Evolutionary conservation across 2,888 invertebrate species (phyloP).

Genomic region (Torymus texanus): DNA sequence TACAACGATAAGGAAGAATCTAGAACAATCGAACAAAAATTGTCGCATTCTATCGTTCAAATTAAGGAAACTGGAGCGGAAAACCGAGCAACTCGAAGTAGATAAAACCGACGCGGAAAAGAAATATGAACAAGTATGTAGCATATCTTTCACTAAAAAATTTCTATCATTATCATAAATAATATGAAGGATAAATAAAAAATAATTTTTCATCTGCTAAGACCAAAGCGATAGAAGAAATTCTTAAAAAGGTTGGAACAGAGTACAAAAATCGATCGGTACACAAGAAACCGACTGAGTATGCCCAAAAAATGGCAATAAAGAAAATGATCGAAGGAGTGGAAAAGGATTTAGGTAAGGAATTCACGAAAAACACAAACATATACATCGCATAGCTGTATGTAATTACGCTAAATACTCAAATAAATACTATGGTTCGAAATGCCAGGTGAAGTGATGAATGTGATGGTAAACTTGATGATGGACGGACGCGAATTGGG

Average conservation of each 20-base stretch:
- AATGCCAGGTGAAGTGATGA: conserved; percentile 67
- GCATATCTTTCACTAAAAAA: too few relatives aligned
- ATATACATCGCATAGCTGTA: background rate
- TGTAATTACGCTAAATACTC: background rate
- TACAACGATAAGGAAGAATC: conserved; percentile 92
- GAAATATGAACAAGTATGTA: conserved; percentile 79
- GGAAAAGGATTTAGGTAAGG: conserved; percentile 88
- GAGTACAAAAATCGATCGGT: conserved; percentile 81
- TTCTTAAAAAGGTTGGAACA: conserved; percentile 81
- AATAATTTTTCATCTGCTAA: conserved; percentile 31
- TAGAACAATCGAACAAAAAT: conserved; percentile 98
- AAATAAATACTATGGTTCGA: background rate
- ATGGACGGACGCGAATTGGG: conserved; percentile 66
- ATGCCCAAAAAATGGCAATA: conserved; percentile 83
- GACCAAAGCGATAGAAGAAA: conserved; percentile 79
- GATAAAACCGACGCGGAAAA: conserved; percentile 87
- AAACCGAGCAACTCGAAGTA: conserved; percentile 88
- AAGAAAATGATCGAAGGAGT: conserved; percentile 91
- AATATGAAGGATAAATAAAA: too few relatives aligned
- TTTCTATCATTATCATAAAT: too few relatives aligned
- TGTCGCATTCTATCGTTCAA: conserved; percentile 99
- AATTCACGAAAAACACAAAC: background rate
- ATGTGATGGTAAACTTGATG: conserved; percentile 65
- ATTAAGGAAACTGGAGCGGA: conserved; percentile 95
- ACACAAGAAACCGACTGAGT: conserved; percentile 84